Base-by-base conservation (phyloP, 2,888 invertebrate genomes). In the Magallana nippona region DNA sequence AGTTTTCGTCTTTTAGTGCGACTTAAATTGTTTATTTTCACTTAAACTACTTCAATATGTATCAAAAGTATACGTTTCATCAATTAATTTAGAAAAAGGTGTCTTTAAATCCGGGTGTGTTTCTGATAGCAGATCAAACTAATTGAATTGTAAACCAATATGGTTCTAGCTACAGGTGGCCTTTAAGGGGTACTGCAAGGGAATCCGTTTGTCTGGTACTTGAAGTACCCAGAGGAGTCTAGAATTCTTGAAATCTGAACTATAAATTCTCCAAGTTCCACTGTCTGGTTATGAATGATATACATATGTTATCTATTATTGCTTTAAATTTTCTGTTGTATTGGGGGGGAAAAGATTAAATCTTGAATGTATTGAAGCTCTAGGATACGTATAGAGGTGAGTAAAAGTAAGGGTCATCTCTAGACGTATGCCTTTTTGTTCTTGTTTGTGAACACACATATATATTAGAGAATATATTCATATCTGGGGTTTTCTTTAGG, bases 51-150 rank as follows among this genome's bases (percentile, higher is more conserved):
- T 71, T 27, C 71, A 71, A 71, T 71, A 27, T 27, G 71, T 71
- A 71, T 71, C 71, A 71, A 71, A 71, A 71, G 71, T 71, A 71
- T 71, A 22, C 19, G 71, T 71, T 71, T 27, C 71, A 71, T 71
- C 71, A 71, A 71, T 71, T 71, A 71, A 71, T 71, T 71, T 71
- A 15, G 11, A 27, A 27, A 63, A 71, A 71, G 32, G 71, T 71
- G 71, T 71, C 71, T 71, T 27, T 71, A 27, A 71, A 71, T 71
- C 15, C 71, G 32, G 32, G 71, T 71, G 71, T 71, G 17, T 71
- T 71, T 71, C 71, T 71, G 71, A 71, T 71, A 71, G 60, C 60
- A 60, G 71, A 71, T 71, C 71, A 71, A 71, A 71, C 71, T 71
- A 71, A 71, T 71, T 71, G 71, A 71, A 71, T 71, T 15, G 22